phyloP scores from a whole-genome alignment of 2,113 vertebrate species.

The Corythornis madagascariensis region DNA sequence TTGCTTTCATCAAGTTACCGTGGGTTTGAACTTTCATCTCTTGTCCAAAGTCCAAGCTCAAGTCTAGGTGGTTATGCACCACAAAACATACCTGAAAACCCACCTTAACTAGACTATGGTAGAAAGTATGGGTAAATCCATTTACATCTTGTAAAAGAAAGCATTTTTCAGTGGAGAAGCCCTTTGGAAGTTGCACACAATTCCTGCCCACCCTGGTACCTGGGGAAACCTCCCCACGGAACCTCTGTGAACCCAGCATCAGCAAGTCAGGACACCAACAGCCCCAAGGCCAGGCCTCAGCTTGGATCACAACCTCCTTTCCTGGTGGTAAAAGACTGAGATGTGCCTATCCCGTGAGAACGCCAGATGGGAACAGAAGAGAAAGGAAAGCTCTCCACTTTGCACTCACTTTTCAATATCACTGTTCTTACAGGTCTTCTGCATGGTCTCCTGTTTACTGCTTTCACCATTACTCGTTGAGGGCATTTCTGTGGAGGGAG shows the following conservation, averaged over 20 bases:
- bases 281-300: neutral
- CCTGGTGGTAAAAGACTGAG: neutral
- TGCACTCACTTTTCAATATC: conserved; percentile 96
- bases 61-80: neutral
- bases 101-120: neutral
- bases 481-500: conserved; percentile 88
- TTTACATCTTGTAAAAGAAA: neutral
- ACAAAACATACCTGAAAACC: neutral
- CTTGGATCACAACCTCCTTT: neutral
- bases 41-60: neutral
- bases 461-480: conserved; percentile 98
- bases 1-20: neutral
- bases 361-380: neutral
- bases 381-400: neutral
- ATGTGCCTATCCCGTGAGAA: neutral
- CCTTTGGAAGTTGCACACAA: neutral
- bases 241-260: neutral
- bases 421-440: conserved; percentile 99
- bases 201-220: neutral
- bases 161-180: neutral
- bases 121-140: neutral
- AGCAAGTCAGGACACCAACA: neutral
- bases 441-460: conserved; percentile 92
- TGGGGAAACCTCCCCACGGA: neutral
- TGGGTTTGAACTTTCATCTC: neutral